These are phyloP conservation scores for Coronaproctus castanopsis DNA, from an alignment of 2,888 invertebrate species.

Conservation along the genomic window DNA sequence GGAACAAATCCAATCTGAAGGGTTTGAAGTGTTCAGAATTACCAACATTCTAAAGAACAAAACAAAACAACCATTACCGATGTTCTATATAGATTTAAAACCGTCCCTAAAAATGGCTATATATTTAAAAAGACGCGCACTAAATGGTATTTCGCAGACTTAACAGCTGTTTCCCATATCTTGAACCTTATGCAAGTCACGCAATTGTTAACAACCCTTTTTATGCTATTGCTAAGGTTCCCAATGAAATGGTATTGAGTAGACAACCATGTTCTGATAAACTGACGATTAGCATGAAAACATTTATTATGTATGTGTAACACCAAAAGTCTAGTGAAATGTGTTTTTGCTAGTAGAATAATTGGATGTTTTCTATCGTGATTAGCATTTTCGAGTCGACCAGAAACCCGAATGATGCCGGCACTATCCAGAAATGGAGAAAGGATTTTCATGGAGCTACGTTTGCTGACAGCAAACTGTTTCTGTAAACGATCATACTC, in stretches of 20 bases:
- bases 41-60: too few relatives aligned
- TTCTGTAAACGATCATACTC: neutral
- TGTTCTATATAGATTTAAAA: too few relatives aligned
- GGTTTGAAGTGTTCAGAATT: too few relatives aligned
- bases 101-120: too few relatives aligned
- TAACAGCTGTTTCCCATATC: too few relatives aligned
- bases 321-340: conserved; percentile 1
- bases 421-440: neutral
- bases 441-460: neutral
- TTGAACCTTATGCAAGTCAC: conserved; percentile 6
- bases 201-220: conserved; percentile 4
- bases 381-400: conserved; percentile 3
- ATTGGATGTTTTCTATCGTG: conserved; percentile 6
- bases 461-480: neutral
- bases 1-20: too few relatives aligned
- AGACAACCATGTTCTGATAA: neutral
- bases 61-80: too few relatives aligned
- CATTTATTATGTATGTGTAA: neutral
- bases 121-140: too few relatives aligned
- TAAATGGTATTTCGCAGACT: too few relatives aligned
- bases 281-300: neutral
- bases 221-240: neutral
- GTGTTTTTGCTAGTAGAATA: conserved; percentile 4
- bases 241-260: neutral
- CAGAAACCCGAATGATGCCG: conserved; percentile 3